phyloP scores from a whole-genome alignment of 2,113 vertebrate species.

The Callospermophilus lateralis region DNA sequence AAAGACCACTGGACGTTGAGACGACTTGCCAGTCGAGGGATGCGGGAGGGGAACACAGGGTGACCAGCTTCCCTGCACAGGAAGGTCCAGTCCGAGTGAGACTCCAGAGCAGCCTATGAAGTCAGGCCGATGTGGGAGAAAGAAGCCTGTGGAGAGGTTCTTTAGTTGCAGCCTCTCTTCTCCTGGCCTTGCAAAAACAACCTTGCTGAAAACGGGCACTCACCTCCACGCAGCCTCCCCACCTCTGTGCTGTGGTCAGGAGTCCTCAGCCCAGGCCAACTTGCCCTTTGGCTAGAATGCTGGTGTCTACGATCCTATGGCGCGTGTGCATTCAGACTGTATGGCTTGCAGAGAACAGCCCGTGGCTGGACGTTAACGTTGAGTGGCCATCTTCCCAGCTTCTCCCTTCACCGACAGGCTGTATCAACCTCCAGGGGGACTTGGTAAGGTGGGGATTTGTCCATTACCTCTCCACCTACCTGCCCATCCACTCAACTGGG shows the following conservation, averaged over 20 bases:
- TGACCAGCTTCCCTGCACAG: background rate
- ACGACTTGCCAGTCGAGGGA: background rate
- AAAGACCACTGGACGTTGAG: background rate
- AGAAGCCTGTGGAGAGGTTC: no score
- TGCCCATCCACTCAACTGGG: background rate
- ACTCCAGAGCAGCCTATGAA: background rate
- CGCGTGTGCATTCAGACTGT: background rate
- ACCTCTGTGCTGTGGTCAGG: background rate
- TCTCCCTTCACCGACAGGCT: background rate
- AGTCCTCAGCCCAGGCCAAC: background rate
- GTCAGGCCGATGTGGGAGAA: no score
- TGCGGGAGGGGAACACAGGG: background rate
- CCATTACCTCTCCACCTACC: background rate
- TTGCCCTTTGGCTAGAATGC: background rate
- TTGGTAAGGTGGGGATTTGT: background rate
- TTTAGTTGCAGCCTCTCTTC: no score
- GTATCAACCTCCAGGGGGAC: background rate
- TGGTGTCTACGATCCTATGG: no score
- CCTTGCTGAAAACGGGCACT: background rate
- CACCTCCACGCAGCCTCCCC: background rate
- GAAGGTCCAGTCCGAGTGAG: background rate
- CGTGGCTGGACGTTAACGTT: background rate
- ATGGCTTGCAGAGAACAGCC: background rate
- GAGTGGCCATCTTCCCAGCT: background rate
- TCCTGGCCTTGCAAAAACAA: no score